Evolutionary conservation across 1,140 invertebrate species (phyloP), one percentile per base, ranked within the genome.

Genomic region (Nomia melanderi): DNA sequence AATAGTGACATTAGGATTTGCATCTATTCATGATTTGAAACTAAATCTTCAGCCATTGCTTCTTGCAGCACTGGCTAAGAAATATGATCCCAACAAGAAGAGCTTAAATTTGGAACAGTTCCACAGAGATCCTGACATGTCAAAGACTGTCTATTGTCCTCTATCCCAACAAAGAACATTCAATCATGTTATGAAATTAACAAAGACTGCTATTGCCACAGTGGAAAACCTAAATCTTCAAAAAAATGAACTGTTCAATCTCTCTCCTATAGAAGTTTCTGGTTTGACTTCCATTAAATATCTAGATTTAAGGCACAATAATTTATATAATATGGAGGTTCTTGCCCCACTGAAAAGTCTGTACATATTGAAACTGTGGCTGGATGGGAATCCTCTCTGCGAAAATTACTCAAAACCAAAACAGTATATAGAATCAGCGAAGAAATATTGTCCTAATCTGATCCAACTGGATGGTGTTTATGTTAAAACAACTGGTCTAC

Each of bases 221-320:
- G 82, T 92, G 12, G 88, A 93, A 75, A 31, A 86, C 25, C 56
- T 93, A 5, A 91, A 90, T 75, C 82, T 94, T 53, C 84, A 89
- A 47, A 87, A 90, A 23, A 94, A 94, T 66, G 89, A 92, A 59
- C 84, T 94, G 0, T 76, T 77, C n/a, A 83, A 69, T 29, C 74
- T 93, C 23, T 63, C 80, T 6, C 87, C 90, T 4, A 69, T 93
- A 20, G 91, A 93, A 70, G 82, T 81, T 9, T 65, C 88, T 1
- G 84, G 82, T 64, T 78, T 91, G 17, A 84, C 83, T 20, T 88
- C 77, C 12, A 62, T 92, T 12, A 91, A 80, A 20, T 84, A 74
- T 29, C 33, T 94, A 17, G 93, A 94, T 85, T 79, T 94, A 5
- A 90, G 93, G 14, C 81, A 93, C 72, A 94, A 94, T 83, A 77